Evolutionary conservation across 2,797 vertebrate genomes (phyloP), one percentile per base, ranked within the genome.

Genomic region (Micropoecilia bifurca): DNA sequence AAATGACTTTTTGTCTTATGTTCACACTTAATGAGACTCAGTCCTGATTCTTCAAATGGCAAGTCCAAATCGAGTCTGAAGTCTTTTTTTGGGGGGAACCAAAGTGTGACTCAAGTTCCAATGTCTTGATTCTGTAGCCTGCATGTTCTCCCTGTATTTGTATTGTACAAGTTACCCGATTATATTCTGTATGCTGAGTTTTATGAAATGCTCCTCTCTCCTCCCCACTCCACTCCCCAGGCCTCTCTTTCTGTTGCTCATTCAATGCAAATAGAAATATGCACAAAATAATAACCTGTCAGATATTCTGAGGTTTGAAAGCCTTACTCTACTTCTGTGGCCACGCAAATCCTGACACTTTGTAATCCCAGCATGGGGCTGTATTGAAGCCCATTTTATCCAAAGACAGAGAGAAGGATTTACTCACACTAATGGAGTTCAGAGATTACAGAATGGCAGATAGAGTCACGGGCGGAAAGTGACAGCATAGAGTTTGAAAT

Each of bases 401-500:
- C 78, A 82, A 86, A 92, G 88, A 94, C 88, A 90, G 90, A 83
- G 89, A 91, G 84, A 88, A 91, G 91, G 93, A 94, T 95, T 94
- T 93, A 88, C 90, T 88, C 89, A 87, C 90, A 92, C 93, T 95
- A 94, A 96, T 95, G 89, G 94, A 95, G 93, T 95, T 95, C 94
- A 95, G 94, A 94, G 94, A 95, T 94, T 93, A 88, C 89, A 93
- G 91, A 90, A 85, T 94, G 95, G 94, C 94, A 94, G 90, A 95
- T 91, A 82, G 80, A 93, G 91, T 88, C 89, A 88, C 78, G 83
- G 86, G 83, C 91, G 83, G 88, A 87, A 93, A 95, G 86, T 93
- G 94, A 95, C 92, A 92, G 91, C 83, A 41, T 71, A 61, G 83
- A 80, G 79, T 83, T 81, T 78, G 83, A 89, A 85, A 87, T 79